Evolutionary conservation across 2,888 invertebrate genomes (phyloP).

Genomic region (Aleiodes alternator): DNA sequence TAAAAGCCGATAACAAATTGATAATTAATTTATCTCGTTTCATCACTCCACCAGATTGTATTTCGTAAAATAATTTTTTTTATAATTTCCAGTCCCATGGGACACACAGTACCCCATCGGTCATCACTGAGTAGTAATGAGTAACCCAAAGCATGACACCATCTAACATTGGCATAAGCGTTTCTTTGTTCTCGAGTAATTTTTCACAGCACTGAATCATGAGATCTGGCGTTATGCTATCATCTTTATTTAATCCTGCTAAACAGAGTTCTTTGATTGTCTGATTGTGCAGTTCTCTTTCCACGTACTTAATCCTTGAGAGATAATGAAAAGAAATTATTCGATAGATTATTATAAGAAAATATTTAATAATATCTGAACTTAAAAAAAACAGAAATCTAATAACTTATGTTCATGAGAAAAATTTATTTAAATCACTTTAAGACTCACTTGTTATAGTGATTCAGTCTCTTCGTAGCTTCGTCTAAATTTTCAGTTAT

Average conservation of each 20-base stretch:
- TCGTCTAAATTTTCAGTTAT: slow-evolving; percentile 86
- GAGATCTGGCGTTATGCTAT: slow-evolving; percentile 90
- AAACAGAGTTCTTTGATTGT: slow-evolving; percentile 83
- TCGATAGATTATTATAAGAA: not conserved
- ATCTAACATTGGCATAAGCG: slow-evolving; percentile 77
- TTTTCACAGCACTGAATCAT: slow-evolving; percentile 91
- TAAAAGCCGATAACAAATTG: too few species aligned
- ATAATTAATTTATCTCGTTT: too few species aligned
- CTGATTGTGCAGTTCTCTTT: slow-evolving; percentile 83
- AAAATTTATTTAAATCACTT: slow-evolving; percentile 23
- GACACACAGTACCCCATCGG: slow-evolving; percentile 93
- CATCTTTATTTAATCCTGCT: slow-evolving; percentile 89
- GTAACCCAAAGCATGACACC: slow-evolving; percentile 87
- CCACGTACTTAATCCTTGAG: slow-evolving; percentile 87
- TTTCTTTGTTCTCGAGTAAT: slow-evolving; percentile 78
- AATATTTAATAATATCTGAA: not conserved
- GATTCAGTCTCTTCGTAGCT: slow-evolving; percentile 83
- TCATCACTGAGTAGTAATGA: slow-evolving; percentile 93
- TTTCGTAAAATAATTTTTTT: not conserved
- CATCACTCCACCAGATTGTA: too few species aligned
- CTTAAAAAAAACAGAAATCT: not conserved
- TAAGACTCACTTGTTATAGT: slow-evolving; percentile 84
- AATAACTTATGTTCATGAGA: not conserved
- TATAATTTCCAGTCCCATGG: slow-evolving; percentile 92
- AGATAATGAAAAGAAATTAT: slow-evolving; percentile 23